A percentile compares a stretch with the other conserved stretches of the same genome.
phyloP scores from a whole-genome alignment of 1,140 invertebrate genomes.

The Drosophila bipectinata region DNA sequence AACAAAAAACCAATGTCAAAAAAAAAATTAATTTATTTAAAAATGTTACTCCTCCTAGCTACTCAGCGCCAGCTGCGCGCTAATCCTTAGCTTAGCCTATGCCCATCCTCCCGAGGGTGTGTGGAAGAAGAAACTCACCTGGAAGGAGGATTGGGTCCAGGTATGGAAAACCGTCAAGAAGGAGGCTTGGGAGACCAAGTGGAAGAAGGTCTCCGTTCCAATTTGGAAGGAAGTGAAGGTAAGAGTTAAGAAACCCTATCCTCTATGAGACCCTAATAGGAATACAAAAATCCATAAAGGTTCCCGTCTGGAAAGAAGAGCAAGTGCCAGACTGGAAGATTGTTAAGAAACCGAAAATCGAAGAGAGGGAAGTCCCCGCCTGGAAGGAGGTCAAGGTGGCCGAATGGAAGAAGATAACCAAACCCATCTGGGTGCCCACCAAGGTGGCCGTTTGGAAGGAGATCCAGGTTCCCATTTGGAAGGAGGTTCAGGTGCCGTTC shows the following conservation, averaged over 20 bases:
- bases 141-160: constrained; percentile 90
- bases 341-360: constrained; percentile 86
- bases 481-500: constrained; percentile 85
- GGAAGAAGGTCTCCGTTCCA: constrained; percentile 87
- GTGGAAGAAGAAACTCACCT: constrained; percentile 90
- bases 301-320: constrained; percentile 86
- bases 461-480: constrained; percentile 85
- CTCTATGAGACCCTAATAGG: background rate
- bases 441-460: constrained; percentile 86
- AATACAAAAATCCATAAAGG: constrained; percentile 36
- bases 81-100: constrained; percentile 72
- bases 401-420: constrained; percentile 86
- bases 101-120: constrained; percentile 87
- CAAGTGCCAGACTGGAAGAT: constrained; percentile 87
- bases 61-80: constrained; percentile 82
- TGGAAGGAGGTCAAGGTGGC: constrained; percentile 86
- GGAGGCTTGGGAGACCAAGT: constrained; percentile 87
- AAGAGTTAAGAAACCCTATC: constrained; percentile 6
- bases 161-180: constrained; percentile 91
- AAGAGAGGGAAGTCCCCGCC: constrained; percentile 84
- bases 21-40: background rate
- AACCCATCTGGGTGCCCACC: constrained; percentile 86
- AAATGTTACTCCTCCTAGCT: constrained; percentile 52
- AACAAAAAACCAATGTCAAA: background rate
- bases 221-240: constrained; percentile 88